Base-by-base conservation (phyloP, 2,113 vertebrate genomes). In the Mobula birostris region DNA sequence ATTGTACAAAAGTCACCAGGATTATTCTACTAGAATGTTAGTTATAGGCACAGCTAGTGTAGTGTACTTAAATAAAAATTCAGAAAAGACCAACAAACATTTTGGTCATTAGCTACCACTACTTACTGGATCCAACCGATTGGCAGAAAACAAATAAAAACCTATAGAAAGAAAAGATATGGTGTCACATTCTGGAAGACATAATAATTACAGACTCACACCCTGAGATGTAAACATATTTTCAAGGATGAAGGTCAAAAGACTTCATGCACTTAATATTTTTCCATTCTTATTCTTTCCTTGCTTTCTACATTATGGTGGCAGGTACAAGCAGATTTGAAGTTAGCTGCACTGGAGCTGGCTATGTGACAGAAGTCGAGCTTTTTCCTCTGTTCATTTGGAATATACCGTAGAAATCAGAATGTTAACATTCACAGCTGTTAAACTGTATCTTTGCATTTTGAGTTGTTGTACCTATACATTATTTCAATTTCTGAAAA, bases 141-240 rank as follows among this genome's bases (percentile, higher is more conserved):
- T 99, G 15, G 97, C 96, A 78, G 98, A 99, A 96, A 99, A 99
- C 95, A 99, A 97, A 96, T 98, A 99, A 97, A 99, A 99, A 94
- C 98, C 98, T 99, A 95, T 76, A 96, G 95, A 94, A 70, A 9
- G 29, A 12, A 0, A 74, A 32, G 80, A 76, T 40, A 74, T 8
- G 21, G 2, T 2, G 9, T 82, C 58, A 83, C 15, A 68, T 90
- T n/a, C 11, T 32, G 29, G 58, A 63, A 63, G 61, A 68, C 14
- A 2, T 61, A n/a, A 32, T 8, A 90, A 66, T n/a, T 17, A n/a
- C 61, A 68, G 83, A 79, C 15, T 40, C 21, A 83, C 56, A 94
- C 11, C 58, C 61, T 66, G 29, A 94, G 15, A 94, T 74, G 72
- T 74, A 74, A 74, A 15, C 14, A 90, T n/a, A 12, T 32, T 8